A percentile compares a stretch with the other conserved stretches of the same genome.
Evolutionary conservation across 2,797 vertebrate species (phyloP).

Genomic region (Acanthurus leucopareius): DNA sequence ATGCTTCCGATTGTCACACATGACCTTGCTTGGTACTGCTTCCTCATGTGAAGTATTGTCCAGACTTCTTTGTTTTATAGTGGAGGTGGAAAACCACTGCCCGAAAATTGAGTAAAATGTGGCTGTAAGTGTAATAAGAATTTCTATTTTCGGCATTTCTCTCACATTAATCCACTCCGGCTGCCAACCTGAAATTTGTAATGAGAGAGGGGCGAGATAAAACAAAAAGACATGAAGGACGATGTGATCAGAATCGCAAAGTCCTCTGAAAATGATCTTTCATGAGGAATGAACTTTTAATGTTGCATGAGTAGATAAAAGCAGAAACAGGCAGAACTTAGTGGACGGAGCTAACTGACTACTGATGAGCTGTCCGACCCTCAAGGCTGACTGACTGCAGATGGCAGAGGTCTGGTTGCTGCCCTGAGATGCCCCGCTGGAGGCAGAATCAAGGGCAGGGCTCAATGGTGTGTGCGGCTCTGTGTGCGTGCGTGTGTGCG

Average conservation of each 20-base stretch:
- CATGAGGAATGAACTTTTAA: slow-evolving; percentile 15
- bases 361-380: slow-evolving; percentile 71
- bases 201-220: slow-evolving; percentile 8
- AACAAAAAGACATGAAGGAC: slow-evolving; percentile 6
- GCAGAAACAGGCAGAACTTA: background rate
- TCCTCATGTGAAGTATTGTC: background rate
- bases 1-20: background rate
- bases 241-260: slow-evolving; percentile 32
- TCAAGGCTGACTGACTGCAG: slow-evolving; percentile 73
- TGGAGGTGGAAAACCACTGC: background rate
- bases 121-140: background rate
- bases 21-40: background rate
- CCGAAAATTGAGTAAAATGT: slow-evolving; percentile 2
- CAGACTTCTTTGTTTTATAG: background rate
- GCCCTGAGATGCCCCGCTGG: slow-evolving; percentile 73
- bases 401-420: slow-evolving; percentile 79
- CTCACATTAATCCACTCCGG: background rate
- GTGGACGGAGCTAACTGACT: slow-evolving; percentile 44
- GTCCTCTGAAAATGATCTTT: background rate
- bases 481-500: slow-evolving; percentile 31
- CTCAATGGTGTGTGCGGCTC: slow-evolving; percentile 37
- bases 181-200: background rate
- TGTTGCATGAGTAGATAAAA: slow-evolving; percentile 27
- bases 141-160: slow-evolving; percentile 1
- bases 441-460: slow-evolving; percentile 73